Conservation (phyloP, 2,888 invertebrate genomes). For the Heteromurus nitidus region DNA sequence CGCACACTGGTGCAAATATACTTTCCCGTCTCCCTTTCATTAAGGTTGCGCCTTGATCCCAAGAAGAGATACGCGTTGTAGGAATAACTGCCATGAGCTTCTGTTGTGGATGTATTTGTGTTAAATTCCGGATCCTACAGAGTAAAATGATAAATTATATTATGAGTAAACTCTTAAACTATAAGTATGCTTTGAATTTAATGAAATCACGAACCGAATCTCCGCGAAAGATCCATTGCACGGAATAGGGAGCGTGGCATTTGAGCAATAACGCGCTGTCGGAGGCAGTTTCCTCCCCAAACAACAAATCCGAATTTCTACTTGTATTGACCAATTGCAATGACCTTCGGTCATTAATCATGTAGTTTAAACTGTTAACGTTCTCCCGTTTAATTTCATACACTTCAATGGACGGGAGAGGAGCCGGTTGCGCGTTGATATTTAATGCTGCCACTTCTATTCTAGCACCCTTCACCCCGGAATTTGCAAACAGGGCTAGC, state of each 20-base stretch:
- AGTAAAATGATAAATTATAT: neutral
- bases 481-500: neutral
- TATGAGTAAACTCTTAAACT: no score
- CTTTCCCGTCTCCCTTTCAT: constrained; percentile 60
- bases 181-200: neutral
- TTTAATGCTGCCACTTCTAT: neutral
- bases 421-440: no score
- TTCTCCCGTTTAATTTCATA: constrained; percentile 39
- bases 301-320: constrained; percentile 55
- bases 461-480: no score
- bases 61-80: constrained; percentile 47
- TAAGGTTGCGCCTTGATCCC: constrained; percentile 31
- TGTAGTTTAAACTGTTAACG: constrained; percentile 10
- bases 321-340: constrained; percentile 28
- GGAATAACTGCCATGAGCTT: neutral
- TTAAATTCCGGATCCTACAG: constrained; percentile 49
- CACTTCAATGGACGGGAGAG: constrained; percentile 27
- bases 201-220: constrained; percentile 19
- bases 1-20: constrained; percentile 63
- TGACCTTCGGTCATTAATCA: neutral
- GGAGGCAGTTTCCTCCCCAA: constrained; percentile 25
- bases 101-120: constrained; percentile 46
- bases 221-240: constrained; percentile 61
- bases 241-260: constrained; percentile 49
- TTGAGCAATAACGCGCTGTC: constrained; percentile 40